Conservation (phyloP, 1,140 invertebrate genomes). For the Drosophila nasuta region DNA sequence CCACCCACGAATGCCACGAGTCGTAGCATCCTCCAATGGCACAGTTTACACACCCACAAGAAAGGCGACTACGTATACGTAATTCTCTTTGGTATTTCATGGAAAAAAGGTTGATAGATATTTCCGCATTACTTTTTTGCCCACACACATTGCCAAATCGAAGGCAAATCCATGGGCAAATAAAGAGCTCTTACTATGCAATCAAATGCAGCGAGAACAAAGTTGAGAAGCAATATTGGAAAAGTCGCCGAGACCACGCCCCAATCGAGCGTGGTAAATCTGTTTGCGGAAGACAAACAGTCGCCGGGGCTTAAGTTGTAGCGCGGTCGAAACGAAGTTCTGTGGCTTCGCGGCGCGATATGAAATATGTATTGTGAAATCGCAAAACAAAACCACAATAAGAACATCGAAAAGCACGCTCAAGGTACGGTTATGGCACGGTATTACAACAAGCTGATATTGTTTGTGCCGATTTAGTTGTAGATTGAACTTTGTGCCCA, state of each 20-base stretch:
- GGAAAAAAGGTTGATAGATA: constrained; percentile 15
- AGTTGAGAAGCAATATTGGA: constrained; percentile 35
- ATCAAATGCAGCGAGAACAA: constrained; percentile 25
- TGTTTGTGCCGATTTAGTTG: neutral
- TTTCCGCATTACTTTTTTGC: constrained; percentile 50
- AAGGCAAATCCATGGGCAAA: constrained; percentile 34
- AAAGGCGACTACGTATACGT: neutral
- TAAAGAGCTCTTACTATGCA: constrained; percentile 5
- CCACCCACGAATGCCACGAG: constrained; percentile 22
- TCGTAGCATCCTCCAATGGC: constrained; percentile 32
- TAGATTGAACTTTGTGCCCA: constrained; percentile 30
- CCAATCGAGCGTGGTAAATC: constrained; percentile 35
- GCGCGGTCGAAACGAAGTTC: constrained; percentile 34
- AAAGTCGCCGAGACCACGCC: constrained; percentile 16
- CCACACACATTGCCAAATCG: constrained; percentile 8
- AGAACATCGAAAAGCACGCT: constrained; percentile 34
- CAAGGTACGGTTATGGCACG: constrained; percentile 38
- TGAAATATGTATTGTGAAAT: constrained; percentile 42
- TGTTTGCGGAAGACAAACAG: constrained; percentile 60
- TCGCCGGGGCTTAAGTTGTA: constrained; percentile 7
- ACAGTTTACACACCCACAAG: constrained; percentile 48
- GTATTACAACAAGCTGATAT: constrained; percentile 11
- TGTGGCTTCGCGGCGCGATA: constrained; percentile 45
- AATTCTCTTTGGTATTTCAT: neutral
- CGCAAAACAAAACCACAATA: constrained; percentile 28